A percentile compares a stretch with the other conserved stretches of the same genome.
These are phyloP conservation scores for Loriculus beryllinus DNA, from an alignment of 2,797 vertebrate genomes.

Conservation along the genomic window DNA sequence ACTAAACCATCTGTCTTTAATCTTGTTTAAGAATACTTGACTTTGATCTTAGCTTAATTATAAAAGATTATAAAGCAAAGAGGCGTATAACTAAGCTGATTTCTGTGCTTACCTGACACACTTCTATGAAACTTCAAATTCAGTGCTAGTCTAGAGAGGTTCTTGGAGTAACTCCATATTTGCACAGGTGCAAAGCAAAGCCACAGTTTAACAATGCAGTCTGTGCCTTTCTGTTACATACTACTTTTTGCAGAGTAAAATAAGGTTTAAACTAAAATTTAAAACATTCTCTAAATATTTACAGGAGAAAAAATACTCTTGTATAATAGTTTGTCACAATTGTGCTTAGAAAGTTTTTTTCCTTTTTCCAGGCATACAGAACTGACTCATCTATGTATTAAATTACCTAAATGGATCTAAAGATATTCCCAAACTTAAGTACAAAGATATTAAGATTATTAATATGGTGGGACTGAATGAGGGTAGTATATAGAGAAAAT, in stretches of 20 bases:
- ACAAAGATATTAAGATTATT: background rate
- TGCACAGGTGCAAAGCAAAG: background rate
- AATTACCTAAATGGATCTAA: background rate
- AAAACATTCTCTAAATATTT: conserved; percentile 4
- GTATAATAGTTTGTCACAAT: background rate
- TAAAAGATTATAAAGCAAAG: background rate
- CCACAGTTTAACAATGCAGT: background rate
- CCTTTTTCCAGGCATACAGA: background rate
- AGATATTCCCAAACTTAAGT: background rate
- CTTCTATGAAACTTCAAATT: background rate
- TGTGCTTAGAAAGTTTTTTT: background rate
- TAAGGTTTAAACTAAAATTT: background rate
- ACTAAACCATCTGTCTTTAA: background rate
- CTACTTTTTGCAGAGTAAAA: background rate
- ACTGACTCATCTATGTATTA: background rate
- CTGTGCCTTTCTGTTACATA: background rate
- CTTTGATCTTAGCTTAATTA: background rate
- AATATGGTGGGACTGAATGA: background rate
- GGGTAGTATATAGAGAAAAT: background rate
- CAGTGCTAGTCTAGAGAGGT: background rate
- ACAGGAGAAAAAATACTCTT: background rate
- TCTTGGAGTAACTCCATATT: background rate
- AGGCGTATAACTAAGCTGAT: background rate
- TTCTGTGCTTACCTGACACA: background rate
- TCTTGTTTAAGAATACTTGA: background rate